Evolutionary conservation across 2,888 invertebrate genomes (phyloP).

Genomic region (Eurytoma adleriae): DNA sequence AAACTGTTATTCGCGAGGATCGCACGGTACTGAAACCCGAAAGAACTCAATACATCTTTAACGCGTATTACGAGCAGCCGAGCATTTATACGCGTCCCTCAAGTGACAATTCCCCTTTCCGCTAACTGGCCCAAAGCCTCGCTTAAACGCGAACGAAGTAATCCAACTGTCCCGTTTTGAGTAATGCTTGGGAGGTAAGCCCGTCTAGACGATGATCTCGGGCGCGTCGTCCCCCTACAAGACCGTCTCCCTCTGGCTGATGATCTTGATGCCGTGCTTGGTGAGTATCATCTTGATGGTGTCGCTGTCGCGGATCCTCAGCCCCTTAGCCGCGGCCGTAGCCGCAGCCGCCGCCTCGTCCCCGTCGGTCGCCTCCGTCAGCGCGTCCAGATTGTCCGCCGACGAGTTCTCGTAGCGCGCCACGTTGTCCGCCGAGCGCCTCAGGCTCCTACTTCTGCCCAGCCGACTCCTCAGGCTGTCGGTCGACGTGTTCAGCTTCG

Average conservation of each 20-base stretch:
- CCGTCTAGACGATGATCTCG: too few species aligned
- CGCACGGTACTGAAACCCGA: too few species aligned
- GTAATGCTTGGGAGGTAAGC: too few species aligned
- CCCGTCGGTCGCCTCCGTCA: slow-evolving; percentile 63
- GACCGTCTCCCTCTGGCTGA: slow-evolving; percentile 86
- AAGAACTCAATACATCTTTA: too few species aligned
- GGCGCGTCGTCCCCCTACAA: slow-evolving; percentile 65
- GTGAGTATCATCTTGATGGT: slow-evolving; percentile 86
- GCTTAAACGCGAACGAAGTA: too few species aligned
- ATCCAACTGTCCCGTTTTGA: too few species aligned
- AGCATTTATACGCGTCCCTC: too few species aligned
- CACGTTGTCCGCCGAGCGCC: slow-evolving; percentile 70
- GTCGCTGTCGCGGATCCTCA: slow-evolving; percentile 73
- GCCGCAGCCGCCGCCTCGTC: slow-evolving; percentile 56
- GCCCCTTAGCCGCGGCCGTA: slow-evolving; percentile 47
- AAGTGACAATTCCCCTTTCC: not conserved
- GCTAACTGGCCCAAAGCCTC: too few species aligned
- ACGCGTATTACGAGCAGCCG: too few species aligned
- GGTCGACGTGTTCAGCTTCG: slow-evolving; percentile 68
- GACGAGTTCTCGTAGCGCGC: slow-evolving; percentile 64
- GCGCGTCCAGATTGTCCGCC: slow-evolving; percentile 67
- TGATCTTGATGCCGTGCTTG: slow-evolving; percentile 87
- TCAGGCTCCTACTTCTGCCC: slow-evolving; percentile 65
- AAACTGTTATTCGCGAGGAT: too few species aligned
- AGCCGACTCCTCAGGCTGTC: slow-evolving; percentile 68